Percentiles rank a stretch among this genome's conserved stretches.
Conservation (phyloP, 1,140 invertebrate species). For the Augochlora pura region DNA sequence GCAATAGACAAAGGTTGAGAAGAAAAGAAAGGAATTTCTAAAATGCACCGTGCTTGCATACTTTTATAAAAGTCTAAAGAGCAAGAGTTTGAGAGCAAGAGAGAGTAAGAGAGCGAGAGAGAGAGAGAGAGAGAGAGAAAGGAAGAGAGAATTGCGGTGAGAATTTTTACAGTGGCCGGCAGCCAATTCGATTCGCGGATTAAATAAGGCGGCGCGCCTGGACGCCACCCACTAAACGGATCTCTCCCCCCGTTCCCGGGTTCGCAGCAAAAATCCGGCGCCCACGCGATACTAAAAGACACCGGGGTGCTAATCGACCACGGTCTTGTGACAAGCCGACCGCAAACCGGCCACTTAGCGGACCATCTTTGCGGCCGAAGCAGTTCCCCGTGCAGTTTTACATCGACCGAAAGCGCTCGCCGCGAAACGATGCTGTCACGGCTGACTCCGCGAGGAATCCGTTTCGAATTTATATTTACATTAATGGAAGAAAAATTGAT, state of each 20-base stretch:
- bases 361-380: slow-evolving; percentile 27
- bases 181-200: slow-evolving; percentile 18
- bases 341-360: slow-evolving; percentile 48
- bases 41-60: too few relatives aligned
- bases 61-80: too few relatives aligned
- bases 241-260: neutral
- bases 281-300: slow-evolving; percentile 36
- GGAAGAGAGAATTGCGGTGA: neutral
- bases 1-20: too few relatives aligned
- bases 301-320: slow-evolving; percentile 45
- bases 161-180: neutral
- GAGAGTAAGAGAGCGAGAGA: too few relatives aligned
- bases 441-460: slow-evolving; percentile 7
- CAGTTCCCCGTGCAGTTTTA: slow-evolving; percentile 22
- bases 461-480: too few relatives aligned
- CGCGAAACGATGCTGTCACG: neutral
- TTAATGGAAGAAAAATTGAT: too few relatives aligned
- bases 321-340: slow-evolving; percentile 11
- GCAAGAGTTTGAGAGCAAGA: too few relatives aligned
- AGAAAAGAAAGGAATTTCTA: too few relatives aligned
- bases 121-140: too few relatives aligned
- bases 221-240: slow-evolving; percentile 14
- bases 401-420: slow-evolving; percentile 16
- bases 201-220: slow-evolving; percentile 6
- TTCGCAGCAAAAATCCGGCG: slow-evolving; percentile 14